A percentile compares a stretch with the other conserved stretches of the same genome.
Evolutionary conservation across 92 coral and sea anemone species (phyloP).

Genomic region (Montipora capitata): DNA sequence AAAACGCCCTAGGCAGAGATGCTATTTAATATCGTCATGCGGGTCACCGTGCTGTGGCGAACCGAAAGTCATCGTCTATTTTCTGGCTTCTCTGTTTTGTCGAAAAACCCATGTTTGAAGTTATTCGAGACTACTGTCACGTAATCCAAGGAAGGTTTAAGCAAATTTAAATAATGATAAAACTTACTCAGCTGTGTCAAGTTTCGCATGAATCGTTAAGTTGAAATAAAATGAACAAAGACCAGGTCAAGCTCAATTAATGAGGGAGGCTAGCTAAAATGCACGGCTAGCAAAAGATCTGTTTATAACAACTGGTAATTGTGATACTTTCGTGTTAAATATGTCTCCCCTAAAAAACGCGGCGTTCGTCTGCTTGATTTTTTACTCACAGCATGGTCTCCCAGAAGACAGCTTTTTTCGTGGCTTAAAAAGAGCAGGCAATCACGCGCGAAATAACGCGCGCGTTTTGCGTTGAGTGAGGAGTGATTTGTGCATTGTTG

Average conservation of each 20-base stretch:
- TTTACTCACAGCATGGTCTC: background rate
- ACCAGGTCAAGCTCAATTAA: background rate
- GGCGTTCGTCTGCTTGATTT: background rate
- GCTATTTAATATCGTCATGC: background rate
- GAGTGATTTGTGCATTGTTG: slow-evolving; percentile 11
- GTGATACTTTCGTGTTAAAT: background rate
- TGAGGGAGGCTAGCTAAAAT: background rate
- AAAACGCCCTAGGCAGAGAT: slow-evolving; percentile 20
- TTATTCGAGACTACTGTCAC: slow-evolving; percentile 19
- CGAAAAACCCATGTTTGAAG: background rate
- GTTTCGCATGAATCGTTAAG: background rate
- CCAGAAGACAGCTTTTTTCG: background rate
- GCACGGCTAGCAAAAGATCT: slow-evolving; percentile 21
- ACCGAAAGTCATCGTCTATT: background rate
- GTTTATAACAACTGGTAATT: background rate
- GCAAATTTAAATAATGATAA: slow-evolving; percentile 32
- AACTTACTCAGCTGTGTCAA: slow-evolving; percentile 24
- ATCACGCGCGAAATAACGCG: slow-evolving; percentile 31
- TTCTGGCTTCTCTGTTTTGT: background rate
- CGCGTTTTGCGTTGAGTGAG: slow-evolving; percentile 11
- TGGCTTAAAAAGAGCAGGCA: slow-evolving; percentile 17
- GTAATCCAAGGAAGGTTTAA: background rate
- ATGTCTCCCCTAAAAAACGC: background rate
- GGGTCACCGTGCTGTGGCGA: background rate
- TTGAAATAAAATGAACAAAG: slow-evolving; percentile 31